Conservation (phyloP, 2,888 invertebrate species). For the Seira musarum region DNA sequence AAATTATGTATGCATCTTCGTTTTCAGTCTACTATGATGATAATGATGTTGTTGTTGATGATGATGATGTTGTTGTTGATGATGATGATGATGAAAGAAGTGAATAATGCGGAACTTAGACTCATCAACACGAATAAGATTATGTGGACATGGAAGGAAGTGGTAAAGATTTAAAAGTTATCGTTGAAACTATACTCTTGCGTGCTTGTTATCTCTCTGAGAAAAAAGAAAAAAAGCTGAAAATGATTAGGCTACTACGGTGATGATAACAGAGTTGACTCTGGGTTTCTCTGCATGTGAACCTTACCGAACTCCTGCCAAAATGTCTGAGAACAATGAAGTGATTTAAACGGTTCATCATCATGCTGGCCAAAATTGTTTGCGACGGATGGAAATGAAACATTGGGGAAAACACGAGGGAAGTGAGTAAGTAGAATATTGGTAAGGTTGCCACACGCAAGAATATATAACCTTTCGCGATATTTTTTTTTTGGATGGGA, state of each 20-base stretch:
- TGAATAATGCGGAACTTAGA: conserved; percentile 6
- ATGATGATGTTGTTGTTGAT: too few relatives aligned
- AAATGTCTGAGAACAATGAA: conserved; percentile 12
- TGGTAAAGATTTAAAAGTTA: background rate
- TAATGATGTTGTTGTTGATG: too few relatives aligned
- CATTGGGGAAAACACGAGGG: conserved; percentile 6
- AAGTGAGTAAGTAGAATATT: background rate
- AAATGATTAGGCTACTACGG: background rate
- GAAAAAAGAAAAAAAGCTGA: background rate
- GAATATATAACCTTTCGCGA: background rate
- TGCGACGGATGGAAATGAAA: conserved; percentile 29
- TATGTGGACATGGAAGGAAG: background rate
- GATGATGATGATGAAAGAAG: background rate
- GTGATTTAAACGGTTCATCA: conserved; percentile 38
- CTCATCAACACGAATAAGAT: background rate
- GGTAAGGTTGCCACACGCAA: conserved; percentile 1
- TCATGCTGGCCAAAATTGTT: conserved; percentile 34
- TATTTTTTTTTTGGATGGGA: background rate
- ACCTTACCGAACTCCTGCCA: background rate
- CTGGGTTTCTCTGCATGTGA: background rate
- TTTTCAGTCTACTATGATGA: too few relatives aligned
- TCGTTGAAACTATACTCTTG: background rate
- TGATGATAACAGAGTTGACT: background rate
- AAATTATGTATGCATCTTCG: too few relatives aligned
- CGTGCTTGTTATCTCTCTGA: background rate